These are phyloP conservation scores for Greenwoodochromis staneri DNA, from an alignment of 2,113 vertebrate genomes.

Conservation along the genomic window DNA sequence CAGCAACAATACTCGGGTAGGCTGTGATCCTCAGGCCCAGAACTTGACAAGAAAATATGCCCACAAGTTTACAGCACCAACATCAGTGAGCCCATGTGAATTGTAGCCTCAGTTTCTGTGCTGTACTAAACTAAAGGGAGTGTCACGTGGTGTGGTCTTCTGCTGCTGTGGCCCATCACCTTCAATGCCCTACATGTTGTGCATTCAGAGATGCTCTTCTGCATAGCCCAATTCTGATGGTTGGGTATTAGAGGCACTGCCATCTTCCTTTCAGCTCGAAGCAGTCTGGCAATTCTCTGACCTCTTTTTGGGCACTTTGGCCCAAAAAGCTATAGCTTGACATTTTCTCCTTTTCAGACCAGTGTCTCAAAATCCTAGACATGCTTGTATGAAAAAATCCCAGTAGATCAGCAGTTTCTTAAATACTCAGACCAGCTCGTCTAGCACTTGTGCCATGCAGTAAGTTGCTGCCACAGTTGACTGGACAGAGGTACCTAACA, in stretches of 20 bases:
- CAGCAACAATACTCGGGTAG: not conserved
- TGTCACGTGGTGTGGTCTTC: not conserved
- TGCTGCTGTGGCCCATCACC: not conserved
- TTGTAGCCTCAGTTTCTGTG: not conserved
- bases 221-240: not conserved
- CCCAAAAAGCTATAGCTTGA: not conserved
- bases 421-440: not conserved
- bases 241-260: not conserved
- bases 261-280: not conserved
- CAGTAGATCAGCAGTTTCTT: not conserved
- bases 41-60: not conserved
- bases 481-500: not conserved
- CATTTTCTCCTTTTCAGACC: not conserved
- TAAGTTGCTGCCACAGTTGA: not conserved
- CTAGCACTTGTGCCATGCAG: not conserved
- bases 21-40: not conserved
- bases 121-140: not conserved
- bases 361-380: not conserved
- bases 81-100: not conserved
- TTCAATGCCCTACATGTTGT: not conserved
- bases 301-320: not conserved
- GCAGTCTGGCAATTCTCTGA: not conserved
- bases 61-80: not conserved
- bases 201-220: not conserved
- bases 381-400: not conserved